Evolutionary conservation across 2,113 vertebrate genomes (phyloP).

Genomic region (Pleuronectes platessa): DNA sequence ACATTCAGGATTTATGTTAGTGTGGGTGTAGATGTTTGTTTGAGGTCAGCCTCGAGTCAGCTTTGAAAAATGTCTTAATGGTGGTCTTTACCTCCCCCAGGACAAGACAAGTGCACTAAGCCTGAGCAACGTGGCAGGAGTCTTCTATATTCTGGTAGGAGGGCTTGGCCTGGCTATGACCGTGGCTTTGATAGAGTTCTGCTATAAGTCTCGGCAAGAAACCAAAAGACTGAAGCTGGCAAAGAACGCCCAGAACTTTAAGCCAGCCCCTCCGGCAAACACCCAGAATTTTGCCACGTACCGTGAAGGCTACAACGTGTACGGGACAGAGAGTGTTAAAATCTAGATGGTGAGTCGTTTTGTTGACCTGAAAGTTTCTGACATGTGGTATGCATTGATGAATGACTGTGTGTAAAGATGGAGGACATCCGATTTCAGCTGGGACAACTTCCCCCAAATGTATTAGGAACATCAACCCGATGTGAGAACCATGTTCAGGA

Average conservation of each 20-base stretch:
- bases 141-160: constrained; percentile 99
- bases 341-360: constrained; percentile 88
- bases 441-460: too few relatives aligned
- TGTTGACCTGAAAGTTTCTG: not conserved
- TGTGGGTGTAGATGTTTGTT: constrained; percentile 23
- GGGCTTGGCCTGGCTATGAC: constrained; percentile 99
- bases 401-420: not conserved
- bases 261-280: constrained; percentile 91
- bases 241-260: constrained; percentile 97
- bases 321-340: constrained; percentile 98
- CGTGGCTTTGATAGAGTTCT: constrained; percentile 99
- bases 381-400: not conserved
- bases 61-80: constrained; percentile 56
- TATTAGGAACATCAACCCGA: too few relatives aligned
- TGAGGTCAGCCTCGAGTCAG: constrained; percentile 20
- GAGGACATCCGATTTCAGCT: too few relatives aligned
- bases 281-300: constrained; percentile 98
- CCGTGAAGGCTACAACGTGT: constrained; percentile 99
- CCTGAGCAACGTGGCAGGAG: constrained; percentile 98
- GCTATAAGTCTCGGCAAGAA: constrained; percentile 98
- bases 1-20: constrained; percentile 36
- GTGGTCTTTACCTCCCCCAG: constrained; percentile 89
- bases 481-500: too few relatives aligned
- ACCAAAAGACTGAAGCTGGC: constrained; percentile 97
- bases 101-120: constrained; percentile 99